Conservation (phyloP, 2,797 vertebrate genomes). For the Myotis planiceps region DNA sequence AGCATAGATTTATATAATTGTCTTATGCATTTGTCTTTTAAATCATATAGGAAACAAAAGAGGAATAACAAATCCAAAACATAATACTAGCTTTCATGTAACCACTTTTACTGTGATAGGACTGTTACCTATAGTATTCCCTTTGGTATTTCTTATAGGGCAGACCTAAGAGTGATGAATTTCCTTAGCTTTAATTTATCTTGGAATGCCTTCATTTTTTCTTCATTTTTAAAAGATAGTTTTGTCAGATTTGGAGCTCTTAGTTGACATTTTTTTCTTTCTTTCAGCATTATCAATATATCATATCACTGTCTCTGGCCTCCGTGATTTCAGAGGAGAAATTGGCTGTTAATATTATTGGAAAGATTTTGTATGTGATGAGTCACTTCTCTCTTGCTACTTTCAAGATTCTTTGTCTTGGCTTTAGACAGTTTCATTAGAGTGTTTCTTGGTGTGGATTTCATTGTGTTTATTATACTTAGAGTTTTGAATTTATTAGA, state of each 20-base stretch:
- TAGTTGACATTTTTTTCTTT: not conserved
- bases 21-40: not conserved
- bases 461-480: not conserved
- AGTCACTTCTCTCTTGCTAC: not conserved
- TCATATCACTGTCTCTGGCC: not conserved
- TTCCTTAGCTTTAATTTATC: not conserved
- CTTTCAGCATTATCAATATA: not conserved
- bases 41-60: not conserved
- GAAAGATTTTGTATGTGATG: not conserved
- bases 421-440: not conserved
- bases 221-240: not conserved
- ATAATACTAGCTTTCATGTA: not conserved
- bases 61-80: not conserved
- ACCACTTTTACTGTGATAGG: not conserved
- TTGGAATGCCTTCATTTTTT: not conserved
- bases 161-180: not conserved
- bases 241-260: not conserved
- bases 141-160: not conserved
- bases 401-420: not conserved
- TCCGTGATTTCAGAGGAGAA: not conserved
- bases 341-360: not conserved
- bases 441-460: not conserved
- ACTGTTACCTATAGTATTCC: not conserved
- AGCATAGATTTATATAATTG: not conserved
- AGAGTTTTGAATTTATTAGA: not conserved